These are phyloP conservation scores for Euphonia xanthogaster DNA, from an alignment of 2,797 vertebrate genomes.

Conservation along the genomic window DNA sequence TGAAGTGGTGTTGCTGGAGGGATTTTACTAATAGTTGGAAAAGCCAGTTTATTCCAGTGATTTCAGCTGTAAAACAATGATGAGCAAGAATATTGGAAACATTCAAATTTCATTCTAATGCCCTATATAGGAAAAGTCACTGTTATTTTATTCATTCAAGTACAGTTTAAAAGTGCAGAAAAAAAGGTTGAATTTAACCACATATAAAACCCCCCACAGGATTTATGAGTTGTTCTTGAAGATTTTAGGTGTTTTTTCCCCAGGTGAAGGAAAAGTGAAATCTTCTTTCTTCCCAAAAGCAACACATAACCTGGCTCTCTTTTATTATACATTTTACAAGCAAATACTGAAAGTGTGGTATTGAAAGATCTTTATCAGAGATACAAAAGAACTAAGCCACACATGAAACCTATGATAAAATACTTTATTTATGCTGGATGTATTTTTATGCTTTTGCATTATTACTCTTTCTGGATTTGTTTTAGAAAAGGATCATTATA, in stretches of 20 bases:
- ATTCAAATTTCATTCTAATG: constrained; percentile 28
- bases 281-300: not conserved
- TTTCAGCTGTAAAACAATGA: constrained; percentile 38
- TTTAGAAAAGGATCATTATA: not conserved
- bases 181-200: not conserved
- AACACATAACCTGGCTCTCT: not conserved
- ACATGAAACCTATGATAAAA: not conserved
- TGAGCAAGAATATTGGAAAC: constrained; percentile 19
- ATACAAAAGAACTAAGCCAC: not conserved
- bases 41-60: not conserved
- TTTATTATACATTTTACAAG: not conserved
- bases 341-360: not conserved
- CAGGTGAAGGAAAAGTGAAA: not conserved
- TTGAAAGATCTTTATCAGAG: not conserved
- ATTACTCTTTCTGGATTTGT: not conserved
- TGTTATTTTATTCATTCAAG: constrained; percentile 26
- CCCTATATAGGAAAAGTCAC: not conserved
- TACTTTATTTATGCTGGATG: not conserved
- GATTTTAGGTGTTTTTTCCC: not conserved
- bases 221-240: not conserved
- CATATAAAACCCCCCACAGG: not conserved
- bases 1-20: not conserved
- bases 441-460: not conserved
- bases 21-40: constrained; percentile 30
- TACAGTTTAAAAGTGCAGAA: not conserved